Base-by-base conservation (phyloP, 2,888 invertebrate species). In the Pollenia amentaria region DNA sequence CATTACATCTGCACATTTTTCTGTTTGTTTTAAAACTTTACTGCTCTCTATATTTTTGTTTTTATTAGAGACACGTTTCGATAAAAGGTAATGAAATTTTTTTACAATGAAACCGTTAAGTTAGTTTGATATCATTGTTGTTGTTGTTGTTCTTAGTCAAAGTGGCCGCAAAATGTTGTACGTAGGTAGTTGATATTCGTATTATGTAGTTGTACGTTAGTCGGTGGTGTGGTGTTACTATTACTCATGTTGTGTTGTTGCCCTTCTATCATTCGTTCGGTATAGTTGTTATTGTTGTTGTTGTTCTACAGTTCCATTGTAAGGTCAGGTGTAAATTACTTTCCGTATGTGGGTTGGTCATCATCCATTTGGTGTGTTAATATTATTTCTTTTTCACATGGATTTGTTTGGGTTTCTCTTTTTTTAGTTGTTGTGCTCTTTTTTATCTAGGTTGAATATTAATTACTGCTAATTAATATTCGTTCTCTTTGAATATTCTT, bases 321-420 rank as follows among this genome's bases (percentile, higher is more conserved):
- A 72, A 80, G 70, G 64, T 86, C 79, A 80, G 84, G 84, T 87
- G 87, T 84, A 77, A 87, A 87, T 84, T 80, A 67, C 38, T 80
- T 53, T 84, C 67, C 53, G 72, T 53, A 77, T 84, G 84, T 84
- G 80, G 77, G 87, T 81, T 87, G 79, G 75, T 60, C 80, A 78
- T 76, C 44, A 57, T 70, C 46, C 53, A 29, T 29, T 29, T 29
- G 29, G 29, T 42, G 51, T 38, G n/a, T 67, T 21, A 16, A 46
- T 12, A 29, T 48, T 65, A 38, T 42, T 69, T 73, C 42, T 69
- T 69, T 73, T 48, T 73, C 53, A 21, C 44, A 16, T 75, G 40
- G 46, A 42, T 48, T 69, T 51, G 67, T 75, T 44, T 55, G 53
- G 51, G 42, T 40, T 51, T 53, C 64, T 14, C 18, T n/a, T 11